Percentiles rank a stretch among this genome's conserved stretches.
Evolutionary conservation across 2,888 invertebrate genomes (phyloP).

Genomic region (Kuschelorhynchus macadamiae): DNA sequence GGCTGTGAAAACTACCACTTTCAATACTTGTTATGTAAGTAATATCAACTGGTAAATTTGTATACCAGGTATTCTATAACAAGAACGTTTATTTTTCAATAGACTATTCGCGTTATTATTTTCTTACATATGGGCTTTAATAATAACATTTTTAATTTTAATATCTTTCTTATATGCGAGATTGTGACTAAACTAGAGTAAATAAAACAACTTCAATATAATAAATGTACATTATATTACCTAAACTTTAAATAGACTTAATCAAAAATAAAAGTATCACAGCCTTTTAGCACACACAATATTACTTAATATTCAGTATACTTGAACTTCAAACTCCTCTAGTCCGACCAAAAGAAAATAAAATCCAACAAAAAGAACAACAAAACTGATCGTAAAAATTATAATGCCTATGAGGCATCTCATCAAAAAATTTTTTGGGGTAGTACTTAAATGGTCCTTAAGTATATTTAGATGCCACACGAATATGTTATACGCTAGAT

Average conservation of each 20-base stretch:
- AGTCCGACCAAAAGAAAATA: constrained; percentile 14
- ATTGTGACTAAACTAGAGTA: no score
- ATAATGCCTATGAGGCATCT: constrained; percentile 8
- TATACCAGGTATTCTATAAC: no score
- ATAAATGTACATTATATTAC: constrained; percentile 41
- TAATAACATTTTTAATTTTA: no score
- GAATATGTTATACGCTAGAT: constrained; percentile 4
- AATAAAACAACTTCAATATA: constrained; percentile 15
- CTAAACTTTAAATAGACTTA: constrained; percentile 35
- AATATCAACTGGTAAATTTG: no score
- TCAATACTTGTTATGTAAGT: no score
- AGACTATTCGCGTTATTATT: no score
- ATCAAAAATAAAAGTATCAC: constrained; percentile 59
- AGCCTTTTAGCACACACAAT: constrained; percentile 65
- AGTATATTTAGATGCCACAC: background rate
- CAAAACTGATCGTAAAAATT: constrained; percentile 19
- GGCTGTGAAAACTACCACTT: no score
- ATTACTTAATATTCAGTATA: constrained; percentile 28
- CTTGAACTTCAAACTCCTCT: constrained; percentile 19
- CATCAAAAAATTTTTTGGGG: constrained; percentile 1
- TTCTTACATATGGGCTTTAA: no score
- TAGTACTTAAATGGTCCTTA: background rate
- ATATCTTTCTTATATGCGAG: no score
- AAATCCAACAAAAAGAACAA: constrained; percentile 6
- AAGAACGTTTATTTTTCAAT: no score